Percentiles rank a stretch among this genome's conserved stretches.
Conservation (phyloP, 35 echinoderm and acorn worm genomes). For the Strongylocentrotus purpuratus region DNA sequence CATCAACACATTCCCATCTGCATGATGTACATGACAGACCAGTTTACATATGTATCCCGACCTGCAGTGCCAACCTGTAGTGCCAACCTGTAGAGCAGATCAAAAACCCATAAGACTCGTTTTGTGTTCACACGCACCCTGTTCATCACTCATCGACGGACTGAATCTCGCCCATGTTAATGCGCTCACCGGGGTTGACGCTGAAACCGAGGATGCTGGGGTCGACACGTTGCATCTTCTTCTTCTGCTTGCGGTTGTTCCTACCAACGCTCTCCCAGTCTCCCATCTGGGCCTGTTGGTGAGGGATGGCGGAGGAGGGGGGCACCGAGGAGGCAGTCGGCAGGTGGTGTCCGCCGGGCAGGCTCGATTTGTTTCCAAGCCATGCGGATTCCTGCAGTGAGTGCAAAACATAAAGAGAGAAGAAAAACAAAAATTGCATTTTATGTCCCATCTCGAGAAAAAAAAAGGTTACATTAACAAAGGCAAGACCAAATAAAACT, state of each 20-base stretch:
- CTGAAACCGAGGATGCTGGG: conserved; percentile 92
- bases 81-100: neutral
- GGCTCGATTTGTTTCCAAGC: conserved; percentile 45
- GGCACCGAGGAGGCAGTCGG: neutral
- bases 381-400: conserved; percentile 42
- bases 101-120: neutral
- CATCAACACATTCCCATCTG: neutral
- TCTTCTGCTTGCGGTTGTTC: conserved; percentile 83
- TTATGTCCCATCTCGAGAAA: neutral
- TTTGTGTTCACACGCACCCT: neutral
- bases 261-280: conserved; percentile 58
- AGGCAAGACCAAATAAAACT: neutral
- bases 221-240: conserved; percentile 82
- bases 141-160: conserved; percentile 72
- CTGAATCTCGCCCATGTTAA: conserved; percentile 95
- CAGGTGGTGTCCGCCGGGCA: conserved; percentile 53
- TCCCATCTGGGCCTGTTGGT: conserved; percentile 26
- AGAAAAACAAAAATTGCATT: neutral
- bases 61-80: neutral
- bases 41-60: neutral
- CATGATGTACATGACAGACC: neutral
- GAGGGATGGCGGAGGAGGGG: neutral
- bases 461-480: neutral
- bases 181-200: conserved; percentile 80
- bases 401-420: neutral